Base-by-base conservation (phyloP, 1,140 invertebrate genomes). In the Hyposmocoma kahamanoa region DNA sequence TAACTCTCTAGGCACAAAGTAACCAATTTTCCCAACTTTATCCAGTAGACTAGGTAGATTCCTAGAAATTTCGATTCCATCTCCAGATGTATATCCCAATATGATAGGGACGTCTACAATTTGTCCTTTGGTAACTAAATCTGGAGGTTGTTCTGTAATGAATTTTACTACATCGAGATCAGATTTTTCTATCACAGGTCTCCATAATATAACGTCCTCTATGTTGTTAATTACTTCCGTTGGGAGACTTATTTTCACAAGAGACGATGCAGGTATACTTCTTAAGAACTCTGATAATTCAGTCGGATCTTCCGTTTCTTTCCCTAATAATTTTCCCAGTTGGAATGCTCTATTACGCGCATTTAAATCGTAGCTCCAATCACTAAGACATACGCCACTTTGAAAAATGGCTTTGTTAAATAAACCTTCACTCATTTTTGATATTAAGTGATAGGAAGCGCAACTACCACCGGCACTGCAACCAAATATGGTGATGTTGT, bases 381-480 rank as follows among this genome's bases (percentile, higher is more conserved):
- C 82, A 49, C 72, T 76, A n/a, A 85, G 55, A 49, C 79, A 83
- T 4, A 83, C 72, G 13, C 86, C 86, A 53, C 86, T 88, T 62
- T 87, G 84, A 42, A 76, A 72, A 28, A 88, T 87, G 1, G 80
- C 84, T 59, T 83, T 79, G 42, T 83, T 72, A 44, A 88, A 88
- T 18, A 88, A 61, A 2, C 80, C 81, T 38, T 62, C 42, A 8
- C 86, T 87, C 73, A 91, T 88, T 22, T 88, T 87, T 0, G 91
- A 92, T 3, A 93, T 44, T 59, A 93, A 79, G 63, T 93, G 92
- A 39, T 90, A 78, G 1, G 87, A 86, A 0, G 90, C 87, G 32
- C 89, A 89, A 15, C 89, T 87, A 0, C 89, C 87, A 1, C 93
- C 92, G 4, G 91, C 90, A 59, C 90, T 91, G 64, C 90, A 91